Evolutionary conservation across 2,797 vertebrate genomes (phyloP).

Genomic region (Ptychadena robeensis): DNA sequence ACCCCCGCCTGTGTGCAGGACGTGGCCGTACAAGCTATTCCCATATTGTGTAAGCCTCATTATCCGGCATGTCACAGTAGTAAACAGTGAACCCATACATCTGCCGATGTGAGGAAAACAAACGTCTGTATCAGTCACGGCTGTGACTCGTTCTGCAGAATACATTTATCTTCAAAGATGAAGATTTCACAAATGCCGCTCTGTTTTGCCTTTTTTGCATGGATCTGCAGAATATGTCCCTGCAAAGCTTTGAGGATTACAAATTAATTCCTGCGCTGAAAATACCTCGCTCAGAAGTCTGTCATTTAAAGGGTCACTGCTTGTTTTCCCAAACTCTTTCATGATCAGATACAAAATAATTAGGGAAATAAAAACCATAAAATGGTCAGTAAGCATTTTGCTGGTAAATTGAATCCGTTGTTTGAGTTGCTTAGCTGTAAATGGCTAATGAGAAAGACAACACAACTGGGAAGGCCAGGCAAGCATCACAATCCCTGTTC

Average conservation of each 20-base stretch:
- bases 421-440: not conserved
- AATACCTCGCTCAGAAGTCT: not conserved
- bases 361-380: not conserved
- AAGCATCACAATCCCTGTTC: not conserved
- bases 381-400: too few relatives aligned
- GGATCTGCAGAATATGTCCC: not conserved
- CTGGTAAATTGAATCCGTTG: not conserved
- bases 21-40: not conserved
- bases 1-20: not conserved
- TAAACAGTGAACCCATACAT: not conserved
- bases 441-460: slow-evolving; percentile 2
- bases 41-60: not conserved
- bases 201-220: not conserved
- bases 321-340: not conserved
- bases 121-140: not conserved
- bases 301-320: slow-evolving; percentile 9
- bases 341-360: slow-evolving; percentile 13
- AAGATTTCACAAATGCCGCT: not conserved
- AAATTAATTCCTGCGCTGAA: slow-evolving; percentile 17
- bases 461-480: not conserved
- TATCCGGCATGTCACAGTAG: not conserved
- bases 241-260: slow-evolving; percentile 38
- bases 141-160: slow-evolving; percentile 1
- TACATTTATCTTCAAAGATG: slow-evolving; percentile 39
- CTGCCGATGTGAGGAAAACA: not conserved